phyloP scores from a whole-genome alignment of 92 coral and sea anemone species.

The Epizoanthus ramosus region DNA sequence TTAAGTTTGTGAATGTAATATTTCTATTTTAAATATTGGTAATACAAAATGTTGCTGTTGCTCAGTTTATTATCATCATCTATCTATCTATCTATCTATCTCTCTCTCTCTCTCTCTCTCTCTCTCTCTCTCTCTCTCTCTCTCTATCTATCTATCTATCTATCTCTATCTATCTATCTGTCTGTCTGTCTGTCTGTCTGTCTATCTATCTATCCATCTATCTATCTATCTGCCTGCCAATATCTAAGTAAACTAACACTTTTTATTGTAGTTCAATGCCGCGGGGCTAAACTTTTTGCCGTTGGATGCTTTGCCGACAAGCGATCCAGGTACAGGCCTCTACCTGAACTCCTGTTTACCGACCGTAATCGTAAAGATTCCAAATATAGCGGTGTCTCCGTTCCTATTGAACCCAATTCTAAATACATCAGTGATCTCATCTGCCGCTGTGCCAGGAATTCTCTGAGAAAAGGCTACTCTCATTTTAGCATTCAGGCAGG shows the following conservation, averaged over 20 bases:
- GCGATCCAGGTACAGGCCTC: not conserved
- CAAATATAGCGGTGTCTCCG: not conserved
- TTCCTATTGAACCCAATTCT: not conserved
- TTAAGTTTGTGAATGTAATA: too few relatives aligned
- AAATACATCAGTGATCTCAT: conserved; percentile 12
- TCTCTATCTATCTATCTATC: not conserved
- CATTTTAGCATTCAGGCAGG: conserved; percentile 1
- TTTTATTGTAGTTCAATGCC: not conserved
- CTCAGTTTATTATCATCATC: not conserved
- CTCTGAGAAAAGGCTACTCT: not conserved
- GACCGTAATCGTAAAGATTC: conserved; percentile 3
- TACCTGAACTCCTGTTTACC: conserved; percentile 12
- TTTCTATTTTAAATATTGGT: not conserved
- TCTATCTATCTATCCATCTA: not conserved
- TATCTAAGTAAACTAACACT: not conserved
- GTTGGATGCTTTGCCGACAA: conserved; percentile 1
- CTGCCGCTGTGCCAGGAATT: conserved; percentile 3
- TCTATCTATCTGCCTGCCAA: not conserved
- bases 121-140: not conserved
- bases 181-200: not conserved
- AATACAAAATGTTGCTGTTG: not conserved
- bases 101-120: not conserved
- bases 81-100: not conserved
- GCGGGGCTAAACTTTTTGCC: not conserved
- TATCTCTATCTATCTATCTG: not conserved